Conservation (phyloP, 1,140 invertebrate species). For the Solen grandis region DNA sequence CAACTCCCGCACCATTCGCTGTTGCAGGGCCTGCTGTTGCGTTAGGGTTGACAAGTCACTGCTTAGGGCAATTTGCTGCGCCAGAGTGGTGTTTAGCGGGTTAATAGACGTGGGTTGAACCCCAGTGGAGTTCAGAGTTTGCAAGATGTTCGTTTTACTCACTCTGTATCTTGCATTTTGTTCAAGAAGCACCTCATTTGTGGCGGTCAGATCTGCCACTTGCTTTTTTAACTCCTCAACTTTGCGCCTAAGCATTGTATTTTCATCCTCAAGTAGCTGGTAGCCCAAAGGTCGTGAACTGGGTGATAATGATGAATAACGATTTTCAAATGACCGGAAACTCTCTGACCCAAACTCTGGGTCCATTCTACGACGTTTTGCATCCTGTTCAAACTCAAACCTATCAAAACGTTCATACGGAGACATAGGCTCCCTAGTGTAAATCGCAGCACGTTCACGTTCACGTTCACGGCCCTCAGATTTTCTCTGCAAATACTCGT, state of each 20-base stretch:
- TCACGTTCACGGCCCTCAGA: constrained; percentile 56
- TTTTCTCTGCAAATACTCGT: constrained; percentile 66
- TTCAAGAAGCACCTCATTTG: constrained; percentile 90
- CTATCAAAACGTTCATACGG: constrained; percentile 68
- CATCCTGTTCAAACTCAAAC: constrained; percentile 55
- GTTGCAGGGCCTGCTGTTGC: constrained; percentile 74
- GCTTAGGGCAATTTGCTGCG: constrained; percentile 78
- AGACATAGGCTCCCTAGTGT: constrained; percentile 12
- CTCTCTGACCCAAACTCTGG: constrained; percentile 60
- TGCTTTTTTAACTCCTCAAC: constrained; percentile 88
- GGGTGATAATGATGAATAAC: constrained; percentile 56
- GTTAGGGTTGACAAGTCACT: constrained; percentile 73
- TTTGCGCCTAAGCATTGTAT: constrained; percentile 86
- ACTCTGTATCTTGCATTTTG: constrained; percentile 90
- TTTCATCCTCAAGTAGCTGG: constrained; percentile 87
- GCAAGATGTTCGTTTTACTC: constrained; percentile 80
- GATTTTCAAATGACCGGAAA: constrained; percentile 59
- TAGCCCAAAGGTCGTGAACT: constrained; percentile 66
- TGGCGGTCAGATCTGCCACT: constrained; percentile 87
- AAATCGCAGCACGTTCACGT: constrained; percentile 6
- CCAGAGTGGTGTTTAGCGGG: constrained; percentile 68
- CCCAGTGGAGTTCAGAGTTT: constrained; percentile 59
- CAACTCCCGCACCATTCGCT: constrained; percentile 63
- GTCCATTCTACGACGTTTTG: constrained; percentile 66
- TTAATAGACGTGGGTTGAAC: constrained; percentile 60